phyloP scores from a whole-genome alignment of 2,113 vertebrate genomes.

The Triplophysa tibetana region DNA sequence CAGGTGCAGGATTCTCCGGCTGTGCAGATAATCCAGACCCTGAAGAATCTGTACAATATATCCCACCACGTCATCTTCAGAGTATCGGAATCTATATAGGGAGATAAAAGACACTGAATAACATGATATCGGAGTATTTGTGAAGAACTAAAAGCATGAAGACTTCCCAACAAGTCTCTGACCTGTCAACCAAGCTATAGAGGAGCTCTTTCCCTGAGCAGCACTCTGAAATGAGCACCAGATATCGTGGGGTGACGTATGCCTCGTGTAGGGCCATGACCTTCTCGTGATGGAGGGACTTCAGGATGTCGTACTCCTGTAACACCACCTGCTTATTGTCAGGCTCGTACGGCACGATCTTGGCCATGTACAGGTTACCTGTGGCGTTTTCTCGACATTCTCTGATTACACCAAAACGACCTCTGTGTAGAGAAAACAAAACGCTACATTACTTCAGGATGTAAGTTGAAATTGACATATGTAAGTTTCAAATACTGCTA shows the following conservation, averaged over 20 bases:
- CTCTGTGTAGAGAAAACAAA: slow-evolving; percentile 69
- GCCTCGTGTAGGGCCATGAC: slow-evolving; percentile 96
- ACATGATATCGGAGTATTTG: neutral
- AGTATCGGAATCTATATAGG: slow-evolving; percentile 88
- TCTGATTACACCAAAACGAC: slow-evolving; percentile 92
- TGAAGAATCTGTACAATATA: slow-evolving; percentile 91
- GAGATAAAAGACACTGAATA: neutral
- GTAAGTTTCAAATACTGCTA: neutral
- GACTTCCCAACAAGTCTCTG: neutral
- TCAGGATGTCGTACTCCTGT: slow-evolving; percentile 95
- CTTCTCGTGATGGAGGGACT: slow-evolving; percentile 88
- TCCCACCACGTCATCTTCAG: slow-evolving; percentile 91
- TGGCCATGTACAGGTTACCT: slow-evolving; percentile 91
- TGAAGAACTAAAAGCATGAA: neutral
- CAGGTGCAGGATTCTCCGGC: slow-evolving; percentile 86
- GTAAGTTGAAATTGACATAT: too few species aligned
- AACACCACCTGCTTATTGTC: slow-evolving; percentile 86
- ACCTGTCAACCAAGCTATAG: slow-evolving; percentile 94
- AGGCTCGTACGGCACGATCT: slow-evolving; percentile 91
- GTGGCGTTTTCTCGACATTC: slow-evolving; percentile 94
- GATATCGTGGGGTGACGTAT: slow-evolving; percentile 95
- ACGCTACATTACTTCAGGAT: neutral
- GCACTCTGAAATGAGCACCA: slow-evolving; percentile 93
- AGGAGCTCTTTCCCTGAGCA: slow-evolving; percentile 93
- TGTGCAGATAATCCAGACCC: slow-evolving; percentile 92